These are phyloP conservation scores for Penaeus indicus DNA, from an alignment of 1,140 invertebrate genomes.

Conservation along the genomic window DNA sequence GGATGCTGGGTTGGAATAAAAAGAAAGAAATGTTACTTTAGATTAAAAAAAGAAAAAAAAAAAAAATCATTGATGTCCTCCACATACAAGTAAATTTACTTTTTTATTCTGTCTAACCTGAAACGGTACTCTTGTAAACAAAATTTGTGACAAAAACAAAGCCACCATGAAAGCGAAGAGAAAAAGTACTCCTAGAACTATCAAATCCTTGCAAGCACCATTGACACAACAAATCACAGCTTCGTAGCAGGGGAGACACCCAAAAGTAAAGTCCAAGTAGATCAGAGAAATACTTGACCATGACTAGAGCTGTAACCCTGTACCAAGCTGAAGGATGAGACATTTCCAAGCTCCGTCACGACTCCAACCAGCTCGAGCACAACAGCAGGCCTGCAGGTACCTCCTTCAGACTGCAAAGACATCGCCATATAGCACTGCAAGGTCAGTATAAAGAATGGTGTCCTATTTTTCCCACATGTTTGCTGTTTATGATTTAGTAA, in stretches of 20 bases:
- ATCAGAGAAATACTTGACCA: slow-evolving; percentile 89
- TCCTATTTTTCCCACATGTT: neutral
- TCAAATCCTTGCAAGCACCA: slow-evolving; percentile 82
- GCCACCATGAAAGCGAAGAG: slow-evolving; percentile 75
- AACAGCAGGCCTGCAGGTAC: slow-evolving; percentile 68
- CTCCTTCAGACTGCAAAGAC: slow-evolving; percentile 40
- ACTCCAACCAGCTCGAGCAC: slow-evolving; percentile 80
- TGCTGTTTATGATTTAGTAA: neutral
- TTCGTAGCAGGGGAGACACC: slow-evolving; percentile 69
- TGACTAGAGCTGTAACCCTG: slow-evolving; percentile 86
- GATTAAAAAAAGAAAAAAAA: no score
- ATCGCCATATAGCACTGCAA: slow-evolving; percentile 24
- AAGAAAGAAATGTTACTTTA: no score
- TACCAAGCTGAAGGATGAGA: slow-evolving; percentile 84
- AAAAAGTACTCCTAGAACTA: slow-evolving; percentile 80
- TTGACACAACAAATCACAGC: slow-evolving; percentile 81
- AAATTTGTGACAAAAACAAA: slow-evolving; percentile 80
- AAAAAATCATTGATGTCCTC: no score
- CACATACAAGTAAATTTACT: no score
- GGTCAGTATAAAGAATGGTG: slow-evolving; percentile 2
- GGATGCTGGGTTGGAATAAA: no score
- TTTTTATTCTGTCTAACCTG: slow-evolving; percentile 46
- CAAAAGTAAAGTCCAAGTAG: slow-evolving; percentile 73
- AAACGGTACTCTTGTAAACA: slow-evolving; percentile 76
- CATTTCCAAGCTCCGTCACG: slow-evolving; percentile 79